Evolutionary conservation across 2,797 vertebrate species (phyloP).

Genomic region (Cryptoprocta ferox): DNA sequence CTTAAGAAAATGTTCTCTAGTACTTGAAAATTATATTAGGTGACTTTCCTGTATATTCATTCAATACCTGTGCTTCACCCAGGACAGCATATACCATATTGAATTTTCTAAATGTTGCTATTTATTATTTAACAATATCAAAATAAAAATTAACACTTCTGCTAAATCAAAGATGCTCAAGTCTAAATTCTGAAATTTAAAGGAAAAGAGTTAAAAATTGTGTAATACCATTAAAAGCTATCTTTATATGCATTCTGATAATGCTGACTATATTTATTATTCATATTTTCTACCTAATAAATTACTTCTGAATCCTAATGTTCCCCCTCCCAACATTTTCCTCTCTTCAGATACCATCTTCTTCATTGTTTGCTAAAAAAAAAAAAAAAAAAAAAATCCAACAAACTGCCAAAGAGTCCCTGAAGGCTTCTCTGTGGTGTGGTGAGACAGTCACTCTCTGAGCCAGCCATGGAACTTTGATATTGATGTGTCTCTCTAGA

Average conservation of each 20-base stretch:
- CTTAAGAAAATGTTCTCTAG: background rate
- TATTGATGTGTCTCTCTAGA: slow-evolving; percentile 36
- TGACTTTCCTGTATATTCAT: background rate
- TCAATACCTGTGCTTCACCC: background rate
- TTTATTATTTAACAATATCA: background rate
- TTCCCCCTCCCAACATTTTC: background rate
- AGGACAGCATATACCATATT: background rate
- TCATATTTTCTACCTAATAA: background rate
- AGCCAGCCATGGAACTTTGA: background rate
- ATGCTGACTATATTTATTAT: background rate
- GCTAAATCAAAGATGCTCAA: background rate
- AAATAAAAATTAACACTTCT: slow-evolving; percentile 14
- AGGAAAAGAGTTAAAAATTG: background rate
- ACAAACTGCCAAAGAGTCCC: background rate
- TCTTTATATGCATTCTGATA: background rate
- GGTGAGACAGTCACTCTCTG: background rate
- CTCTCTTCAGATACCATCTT: background rate
- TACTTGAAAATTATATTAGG: background rate
- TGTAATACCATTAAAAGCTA: background rate
- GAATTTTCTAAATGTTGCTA: background rate
- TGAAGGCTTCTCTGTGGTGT: background rate
- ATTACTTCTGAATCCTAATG: background rate
- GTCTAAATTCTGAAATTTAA: background rate
- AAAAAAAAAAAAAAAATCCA: background rate
- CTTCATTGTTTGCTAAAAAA: slow-evolving; percentile 36